Evolutionary conservation across 1,140 invertebrate genomes (phyloP).

Genomic region (Aphelinus atriplicis): DNA sequence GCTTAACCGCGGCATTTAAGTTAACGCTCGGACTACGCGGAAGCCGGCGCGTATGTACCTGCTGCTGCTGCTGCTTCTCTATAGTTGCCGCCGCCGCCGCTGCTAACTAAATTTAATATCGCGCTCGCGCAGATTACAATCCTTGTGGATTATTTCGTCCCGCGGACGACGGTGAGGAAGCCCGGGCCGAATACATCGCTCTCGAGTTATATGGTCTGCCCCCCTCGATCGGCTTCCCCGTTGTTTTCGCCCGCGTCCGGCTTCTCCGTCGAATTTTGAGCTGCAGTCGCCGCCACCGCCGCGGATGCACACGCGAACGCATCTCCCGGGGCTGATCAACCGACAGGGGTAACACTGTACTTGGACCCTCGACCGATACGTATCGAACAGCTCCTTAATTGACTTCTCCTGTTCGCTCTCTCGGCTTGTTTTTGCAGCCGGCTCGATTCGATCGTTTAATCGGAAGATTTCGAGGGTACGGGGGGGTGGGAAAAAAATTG

Average conservation of each 20-base stretch:
- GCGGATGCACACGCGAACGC: no score
- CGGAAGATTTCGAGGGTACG: no score
- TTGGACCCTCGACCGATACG: no score
- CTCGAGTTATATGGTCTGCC: neutral
- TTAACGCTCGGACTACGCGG: slow-evolving; percentile 49
- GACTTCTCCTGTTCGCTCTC: no score
- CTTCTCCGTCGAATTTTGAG: no score
- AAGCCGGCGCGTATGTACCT: slow-evolving; percentile 38
- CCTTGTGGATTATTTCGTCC: slow-evolving; percentile 57
- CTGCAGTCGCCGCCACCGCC: no score
- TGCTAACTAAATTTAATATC: slow-evolving; percentile 61
- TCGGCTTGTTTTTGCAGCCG: no score
- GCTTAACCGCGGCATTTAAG: slow-evolving; percentile 55
- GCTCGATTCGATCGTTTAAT: no score
- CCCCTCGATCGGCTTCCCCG: neutral
- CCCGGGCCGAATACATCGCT: slow-evolving; percentile 15
- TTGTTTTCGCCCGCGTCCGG: neutral
- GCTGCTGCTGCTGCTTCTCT: slow-evolving; percentile 28
- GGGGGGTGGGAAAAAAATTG: no score
- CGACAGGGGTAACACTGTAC: no score
- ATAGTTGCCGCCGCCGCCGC: neutral
- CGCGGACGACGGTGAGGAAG: slow-evolving; percentile 29
- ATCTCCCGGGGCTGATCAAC: no score
- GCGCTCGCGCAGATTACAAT: slow-evolving; percentile 58
- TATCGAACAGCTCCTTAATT: no score